These are phyloP conservation scores for Aphelenchoides fujianensis DNA, from an alignment of 1,140 invertebrate species.

Conservation along the genomic window DNA sequence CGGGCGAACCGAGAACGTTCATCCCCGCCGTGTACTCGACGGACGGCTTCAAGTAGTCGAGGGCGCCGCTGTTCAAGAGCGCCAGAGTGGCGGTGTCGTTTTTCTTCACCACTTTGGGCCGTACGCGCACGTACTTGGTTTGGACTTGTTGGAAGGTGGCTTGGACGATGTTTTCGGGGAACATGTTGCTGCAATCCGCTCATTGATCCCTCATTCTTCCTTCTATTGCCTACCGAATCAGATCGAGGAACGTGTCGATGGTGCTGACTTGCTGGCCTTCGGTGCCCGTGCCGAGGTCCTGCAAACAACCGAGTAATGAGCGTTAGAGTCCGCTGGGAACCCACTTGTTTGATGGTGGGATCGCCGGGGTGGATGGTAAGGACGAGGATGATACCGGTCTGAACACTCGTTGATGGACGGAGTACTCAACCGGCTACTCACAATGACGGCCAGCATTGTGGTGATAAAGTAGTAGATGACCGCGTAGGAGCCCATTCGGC, in stretches of 20 bases:
- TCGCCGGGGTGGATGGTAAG: slow-evolving; percentile 77
- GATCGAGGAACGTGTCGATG: slow-evolving; percentile 83
- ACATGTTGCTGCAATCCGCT: slow-evolving; percentile 57
- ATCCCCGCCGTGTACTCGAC: slow-evolving; percentile 63
- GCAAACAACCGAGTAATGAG: too few relatives aligned
- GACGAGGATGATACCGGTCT: slow-evolving; percentile 74
- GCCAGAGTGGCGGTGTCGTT: slow-evolving; percentile 46
- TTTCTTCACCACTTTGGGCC: slow-evolving; percentile 44
- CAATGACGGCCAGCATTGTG: slow-evolving; percentile 78
- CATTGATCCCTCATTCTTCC: not conserved
- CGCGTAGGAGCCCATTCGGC: slow-evolving; percentile 73
- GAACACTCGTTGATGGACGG: slow-evolving; percentile 18
- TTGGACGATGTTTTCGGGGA: slow-evolving; percentile 56
- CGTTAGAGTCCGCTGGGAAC: too few relatives aligned
- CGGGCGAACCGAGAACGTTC: slow-evolving; percentile 63
- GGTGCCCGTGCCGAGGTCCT: slow-evolving; percentile 64
- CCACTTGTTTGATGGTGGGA: slow-evolving; percentile 62
- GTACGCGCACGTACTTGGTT: slow-evolving; percentile 49
- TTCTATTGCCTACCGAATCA: slow-evolving; percentile 72
- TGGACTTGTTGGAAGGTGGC: slow-evolving; percentile 59
- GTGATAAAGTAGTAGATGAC: slow-evolving; percentile 84
- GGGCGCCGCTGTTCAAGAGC: slow-evolving; percentile 37
- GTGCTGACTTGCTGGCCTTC: slow-evolving; percentile 71
- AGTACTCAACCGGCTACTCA: slow-evolving; percentile 63
- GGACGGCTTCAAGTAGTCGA: slow-evolving; percentile 47